Percentiles rank a stretch among this genome's conserved stretches.
Evolutionary conservation across 2,113 vertebrate genomes (phyloP).

Genomic region (Peromyscus polionotus): DNA sequence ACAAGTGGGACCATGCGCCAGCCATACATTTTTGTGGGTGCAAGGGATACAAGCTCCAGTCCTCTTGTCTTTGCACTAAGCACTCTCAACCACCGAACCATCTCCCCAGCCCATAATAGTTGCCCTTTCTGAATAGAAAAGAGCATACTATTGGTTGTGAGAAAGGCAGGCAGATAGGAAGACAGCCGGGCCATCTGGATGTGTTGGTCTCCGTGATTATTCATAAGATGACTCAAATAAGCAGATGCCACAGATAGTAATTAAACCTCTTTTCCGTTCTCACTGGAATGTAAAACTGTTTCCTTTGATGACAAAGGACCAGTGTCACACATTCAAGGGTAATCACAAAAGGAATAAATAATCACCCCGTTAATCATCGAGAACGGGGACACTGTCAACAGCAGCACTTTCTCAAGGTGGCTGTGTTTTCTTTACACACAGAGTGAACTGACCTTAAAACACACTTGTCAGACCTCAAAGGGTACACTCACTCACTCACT

Average conservation of each 20-base stretch:
- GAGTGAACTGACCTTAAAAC: neutral
- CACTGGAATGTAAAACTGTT: constrained; percentile 84
- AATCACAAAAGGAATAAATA: constrained; percentile 83
- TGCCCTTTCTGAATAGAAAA: constrained; percentile 55
- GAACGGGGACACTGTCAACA: constrained; percentile 59
- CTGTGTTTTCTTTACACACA: constrained; percentile 57
- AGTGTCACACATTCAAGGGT: constrained; percentile 82
- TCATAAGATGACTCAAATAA: constrained; percentile 79
- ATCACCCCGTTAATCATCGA: constrained; percentile 79
- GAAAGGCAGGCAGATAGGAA: constrained; percentile 45
- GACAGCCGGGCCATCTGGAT: constrained; percentile 72
- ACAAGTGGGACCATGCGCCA: neutral
- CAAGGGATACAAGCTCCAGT: neutral
- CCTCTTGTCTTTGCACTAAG: neutral
- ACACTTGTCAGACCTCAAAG: constrained; percentile 57
- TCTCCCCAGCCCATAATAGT: neutral
- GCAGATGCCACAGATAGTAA: constrained; percentile 81
- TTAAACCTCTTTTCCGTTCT: constrained; percentile 80
- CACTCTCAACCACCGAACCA: neutral
- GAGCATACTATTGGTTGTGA: constrained; percentile 39
- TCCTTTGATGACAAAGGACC: constrained; percentile 80
- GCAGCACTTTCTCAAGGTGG: constrained; percentile 71
- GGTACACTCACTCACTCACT: neutral
- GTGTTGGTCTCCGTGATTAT: constrained; percentile 68
- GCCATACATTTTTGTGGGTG: neutral